Evolutionary conservation across 2,113 vertebrate genomes (phyloP).

Genomic region (Daphoenositta chrysoptera): DNA sequence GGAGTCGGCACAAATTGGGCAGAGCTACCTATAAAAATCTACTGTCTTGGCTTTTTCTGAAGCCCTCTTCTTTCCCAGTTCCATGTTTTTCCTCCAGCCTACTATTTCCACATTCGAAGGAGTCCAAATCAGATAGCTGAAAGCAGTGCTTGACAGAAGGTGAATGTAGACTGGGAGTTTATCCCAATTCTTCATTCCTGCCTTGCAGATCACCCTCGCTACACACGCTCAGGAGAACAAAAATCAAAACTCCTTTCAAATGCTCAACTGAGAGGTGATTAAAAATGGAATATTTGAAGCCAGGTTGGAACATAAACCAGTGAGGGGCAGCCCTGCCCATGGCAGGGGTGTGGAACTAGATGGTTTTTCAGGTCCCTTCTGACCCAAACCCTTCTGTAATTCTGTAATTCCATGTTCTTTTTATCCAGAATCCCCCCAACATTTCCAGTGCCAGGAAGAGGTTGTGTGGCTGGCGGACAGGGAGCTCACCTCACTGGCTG

Average conservation of each 20-base stretch:
- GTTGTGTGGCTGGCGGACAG: not conserved
- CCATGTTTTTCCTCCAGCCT: not conserved
- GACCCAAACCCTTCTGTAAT: not conserved
- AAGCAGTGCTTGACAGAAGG: not conserved
- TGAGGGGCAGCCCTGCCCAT: not conserved
- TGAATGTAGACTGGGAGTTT: not conserved
- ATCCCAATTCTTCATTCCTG: not conserved
- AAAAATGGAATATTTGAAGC: rapidly evolving
- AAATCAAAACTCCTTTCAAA: not conserved
- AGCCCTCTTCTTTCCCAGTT: not conserved
- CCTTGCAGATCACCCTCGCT: not conserved
- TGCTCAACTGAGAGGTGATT: not conserved
- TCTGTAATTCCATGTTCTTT: not conserved
- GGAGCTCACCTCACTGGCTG: not conserved
- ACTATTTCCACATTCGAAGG: not conserved
- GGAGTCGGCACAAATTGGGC: not conserved
- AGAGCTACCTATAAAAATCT: constrained; percentile 25
- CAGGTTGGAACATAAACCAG: not conserved
- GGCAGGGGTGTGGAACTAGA: not conserved
- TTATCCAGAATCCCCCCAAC: not conserved
- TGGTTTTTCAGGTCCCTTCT: not conserved
- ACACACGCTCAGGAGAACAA: not conserved
- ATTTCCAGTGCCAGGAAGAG: not conserved
- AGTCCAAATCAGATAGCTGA: not conserved
- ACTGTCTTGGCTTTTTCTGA: not conserved